Base-by-base conservation (phyloP, 1,140 invertebrate species). In the Drosophila tsacasi region DNA sequence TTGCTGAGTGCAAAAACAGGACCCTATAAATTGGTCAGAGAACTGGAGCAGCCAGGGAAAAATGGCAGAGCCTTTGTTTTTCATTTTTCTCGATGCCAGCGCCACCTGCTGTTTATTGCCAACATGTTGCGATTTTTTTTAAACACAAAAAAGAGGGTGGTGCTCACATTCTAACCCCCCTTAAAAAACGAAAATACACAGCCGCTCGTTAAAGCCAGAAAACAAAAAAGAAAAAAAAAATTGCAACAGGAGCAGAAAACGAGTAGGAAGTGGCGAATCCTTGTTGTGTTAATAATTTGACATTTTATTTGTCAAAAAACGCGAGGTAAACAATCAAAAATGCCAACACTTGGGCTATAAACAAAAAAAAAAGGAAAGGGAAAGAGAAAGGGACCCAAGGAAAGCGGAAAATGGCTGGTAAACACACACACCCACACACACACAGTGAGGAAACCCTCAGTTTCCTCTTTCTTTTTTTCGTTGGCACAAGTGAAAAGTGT, bases 91-190 rank as follows among this genome's bases (percentile, higher is more conserved):
- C 57, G 58, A 68, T 72, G 78, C 69, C 79, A 74, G 66, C 50
- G 73, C 81, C 85, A 90, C 85, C 85, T 90, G 84, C 85, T 84
- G 85, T 89, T 89, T 89, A 89, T 89, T 90, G 85, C 65, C 84
- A 89, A 89, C 82, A 78, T 89, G 84, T 89, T 78, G 80, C 83
- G 80, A 87, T 87, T 46, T 46, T 83, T 87, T 82, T 82, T 58
- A 54, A 63, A 60, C 72, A 66, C 32, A 46, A 37, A 64, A 64
- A 42, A 27, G 65, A 47, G 19, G 62, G 42, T 57, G 54, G 49
- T 71, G 52, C 32, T 42, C 3, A 37, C 46, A 30, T 47, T 75
- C 72, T 75, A 49, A 63, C 59, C 47, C 69, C 71, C 71, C 32
- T 59, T n/a, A 19, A 21, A 17, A 9, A 17, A 23, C 44, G 13